Base-by-base conservation (phyloP, 2,888 invertebrate genomes). In the Leptinotarsa tumamoca region DNA sequence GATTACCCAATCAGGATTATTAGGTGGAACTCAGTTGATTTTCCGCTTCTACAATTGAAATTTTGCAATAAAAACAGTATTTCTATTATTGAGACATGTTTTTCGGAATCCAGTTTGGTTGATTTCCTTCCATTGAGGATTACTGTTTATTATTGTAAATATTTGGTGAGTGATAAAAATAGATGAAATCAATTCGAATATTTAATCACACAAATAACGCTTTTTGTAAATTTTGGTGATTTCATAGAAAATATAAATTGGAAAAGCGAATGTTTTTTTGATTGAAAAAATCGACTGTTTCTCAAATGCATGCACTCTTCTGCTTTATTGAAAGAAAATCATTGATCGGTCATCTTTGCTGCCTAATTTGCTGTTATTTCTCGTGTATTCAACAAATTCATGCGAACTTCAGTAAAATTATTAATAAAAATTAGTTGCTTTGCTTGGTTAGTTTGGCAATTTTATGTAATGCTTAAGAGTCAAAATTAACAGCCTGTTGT, bases 401-500 rank as follows among this genome's bases (percentile, higher is more conserved):
- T n/a, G 63, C 63, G 43, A 63, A 63, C 63, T 63, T 63, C 63
- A 63, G 63, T 63, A 33, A 63, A 63, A 43, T 63, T 21, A 63
- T n/a, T 63, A 10, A 33, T 58, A 13, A 58, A 43, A 27, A 33
- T 15, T 43, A 17, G n/a, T 17, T n/a, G 63, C 63, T 43, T 72
- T 56, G 73, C 73, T 73, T 73, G 63, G n/a, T 33, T 17, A n/a
- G 33, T 67, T 72, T 72, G n/a, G 66, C 52, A 71, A 63, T 66
- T n/a, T 15, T 66, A 63, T 15, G 5, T 71, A 63, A 71, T 33
- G 71, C 71, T 71, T 71, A n/a, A 17, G 4, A 66, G 21, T 66
- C 61, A 68, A 51, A 72, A 67, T 51, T 72, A 72, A 69, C 69
- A 74, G 70, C 74, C 70, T 74, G 74, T 63, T 33, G 4, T 33